Base-by-base conservation (phyloP, 2,888 invertebrate species). In the Celastrina argiolus region DNA sequence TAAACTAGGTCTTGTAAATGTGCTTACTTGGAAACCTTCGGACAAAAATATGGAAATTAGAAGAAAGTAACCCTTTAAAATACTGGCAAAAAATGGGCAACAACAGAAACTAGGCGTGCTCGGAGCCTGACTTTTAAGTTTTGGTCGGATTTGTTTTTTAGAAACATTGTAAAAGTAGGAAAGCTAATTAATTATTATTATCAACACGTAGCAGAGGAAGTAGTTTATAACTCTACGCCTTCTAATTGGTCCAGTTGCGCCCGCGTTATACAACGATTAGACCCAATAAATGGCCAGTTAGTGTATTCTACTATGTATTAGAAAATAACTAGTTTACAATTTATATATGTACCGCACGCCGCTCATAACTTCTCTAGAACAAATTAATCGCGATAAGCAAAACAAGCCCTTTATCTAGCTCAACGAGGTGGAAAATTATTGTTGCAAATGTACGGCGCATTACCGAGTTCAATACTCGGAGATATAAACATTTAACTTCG, bases 371-470 rank as follows among this genome's bases (percentile, higher is more conserved):
- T 51, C 51, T 51, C 51, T 22, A 51, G 22, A 51, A 51, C 51
- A 51, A 51, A 51, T 51, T 51, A 51, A 51, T 51, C 51, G 14
- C 51, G 51, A 51, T 51, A 51, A 51, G 51, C 51, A 51, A 51
- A 51, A 51, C 51, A 22, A 51, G 51, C 0, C 22, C 22, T 51
- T 45, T 51, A 51, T 51, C 51, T 45, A 51, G 51, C 22, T 26
- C 51, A 26, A 51, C 22, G 22, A 45, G 45, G 18, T 45, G 18
- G 18, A 45, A 45, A 45, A 2, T 12, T 51, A 51, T 51, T 22
- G 51, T 51, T 51, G 51, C 51, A 16, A 51, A 51, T 51, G 10
- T 36, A 36, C 10, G 14, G 5, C 51, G 22, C 22, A 36, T 8
- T 7, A 51, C n/a, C n/a, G n/a, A n/a, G n/a, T n/a, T n/a, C n/a